These are phyloP conservation scores for Zootoca vivipara DNA, from an alignment of 2,113 vertebrate genomes.

Conservation along the genomic window DNA sequence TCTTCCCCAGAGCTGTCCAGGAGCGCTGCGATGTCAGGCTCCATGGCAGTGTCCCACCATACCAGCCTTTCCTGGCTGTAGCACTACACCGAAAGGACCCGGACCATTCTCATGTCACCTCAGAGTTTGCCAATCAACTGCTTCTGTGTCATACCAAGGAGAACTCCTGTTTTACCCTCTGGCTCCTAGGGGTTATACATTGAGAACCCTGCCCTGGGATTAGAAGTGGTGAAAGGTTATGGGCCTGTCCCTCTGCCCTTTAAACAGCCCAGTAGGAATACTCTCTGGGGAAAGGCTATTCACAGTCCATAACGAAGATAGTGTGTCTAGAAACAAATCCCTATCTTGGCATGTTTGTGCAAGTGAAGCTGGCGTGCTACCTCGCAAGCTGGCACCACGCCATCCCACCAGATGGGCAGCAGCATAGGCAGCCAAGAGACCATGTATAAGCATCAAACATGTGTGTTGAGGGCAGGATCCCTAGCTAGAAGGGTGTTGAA, in stretches of 20 bases:
- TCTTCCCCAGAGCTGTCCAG: too few relatives aligned
- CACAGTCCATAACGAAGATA: conserved; percentile 48
- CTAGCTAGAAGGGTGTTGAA: conserved; percentile 63
- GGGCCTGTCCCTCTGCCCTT: neutral
- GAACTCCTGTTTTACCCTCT: neutral
- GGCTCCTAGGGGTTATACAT: neutral
- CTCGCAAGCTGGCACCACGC: conserved; percentile 71
- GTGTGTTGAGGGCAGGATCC: conserved; percentile 68
- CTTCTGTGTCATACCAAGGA: neutral
- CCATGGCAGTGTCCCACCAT: too few relatives aligned
- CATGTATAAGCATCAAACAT: conserved; percentile 67
- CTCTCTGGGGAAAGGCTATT: conserved; percentile 10
- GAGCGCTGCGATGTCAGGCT: too few relatives aligned
- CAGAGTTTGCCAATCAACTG: neutral
- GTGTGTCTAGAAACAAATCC: conserved; percentile 45
- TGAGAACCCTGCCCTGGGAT: neutral
- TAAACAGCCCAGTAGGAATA: neutral
- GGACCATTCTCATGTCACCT: neutral
- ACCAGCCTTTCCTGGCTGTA: too few relatives aligned
- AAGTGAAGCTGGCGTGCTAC: conserved; percentile 60
- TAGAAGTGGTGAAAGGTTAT: neutral
- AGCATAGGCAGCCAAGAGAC: conserved; percentile 72
- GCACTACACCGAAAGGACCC: neutral
- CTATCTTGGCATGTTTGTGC: conserved; percentile 67
- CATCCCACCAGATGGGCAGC: conserved; percentile 78